Percentiles rank a stretch among this genome's conserved stretches.
Conservation (phyloP, 2,888 invertebrate genomes). For the Apamea anceps region DNA sequence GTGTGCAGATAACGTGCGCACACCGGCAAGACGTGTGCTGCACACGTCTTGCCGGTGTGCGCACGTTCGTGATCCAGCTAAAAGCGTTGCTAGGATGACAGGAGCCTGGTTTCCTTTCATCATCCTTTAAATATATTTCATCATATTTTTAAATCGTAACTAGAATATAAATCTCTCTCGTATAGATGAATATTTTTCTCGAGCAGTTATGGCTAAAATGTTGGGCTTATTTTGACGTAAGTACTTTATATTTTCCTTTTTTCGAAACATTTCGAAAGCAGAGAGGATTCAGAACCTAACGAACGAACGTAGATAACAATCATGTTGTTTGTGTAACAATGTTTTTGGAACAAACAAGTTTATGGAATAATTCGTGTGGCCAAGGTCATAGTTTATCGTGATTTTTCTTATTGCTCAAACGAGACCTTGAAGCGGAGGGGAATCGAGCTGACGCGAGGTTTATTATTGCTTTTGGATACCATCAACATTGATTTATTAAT, state of each 20-base stretch:
- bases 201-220: background rate
- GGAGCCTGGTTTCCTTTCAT: slow-evolving; percentile 8
- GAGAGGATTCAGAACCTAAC: background rate
- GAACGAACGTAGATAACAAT: background rate
- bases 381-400: slow-evolving; percentile 29
- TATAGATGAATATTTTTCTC: background rate
- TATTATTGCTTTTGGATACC: slow-evolving; percentile 24
- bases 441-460: slow-evolving; percentile 19
- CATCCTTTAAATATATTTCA: background rate
- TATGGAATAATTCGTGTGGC: slow-evolving; percentile 27
- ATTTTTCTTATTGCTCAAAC: slow-evolving; percentile 13
- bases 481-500: background rate
- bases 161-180: too few relatives aligned
- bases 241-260: background rate
- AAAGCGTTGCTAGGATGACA: slow-evolving; percentile 2
- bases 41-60: too few relatives aligned
- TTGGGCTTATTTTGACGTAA: background rate
- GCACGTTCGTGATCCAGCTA: background rate
- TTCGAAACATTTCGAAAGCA: background rate
- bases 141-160: background rate
- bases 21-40: slow-evolving; percentile 30
- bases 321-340: background rate
- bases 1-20: slow-evolving; percentile 46
- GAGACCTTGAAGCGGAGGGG: slow-evolving; percentile 25
- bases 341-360: slow-evolving; percentile 11